These are phyloP conservation scores for Isaurus tuberculatus DNA, from an alignment of 92 coral and sea anemone genomes.

Conservation along the genomic window DNA sequence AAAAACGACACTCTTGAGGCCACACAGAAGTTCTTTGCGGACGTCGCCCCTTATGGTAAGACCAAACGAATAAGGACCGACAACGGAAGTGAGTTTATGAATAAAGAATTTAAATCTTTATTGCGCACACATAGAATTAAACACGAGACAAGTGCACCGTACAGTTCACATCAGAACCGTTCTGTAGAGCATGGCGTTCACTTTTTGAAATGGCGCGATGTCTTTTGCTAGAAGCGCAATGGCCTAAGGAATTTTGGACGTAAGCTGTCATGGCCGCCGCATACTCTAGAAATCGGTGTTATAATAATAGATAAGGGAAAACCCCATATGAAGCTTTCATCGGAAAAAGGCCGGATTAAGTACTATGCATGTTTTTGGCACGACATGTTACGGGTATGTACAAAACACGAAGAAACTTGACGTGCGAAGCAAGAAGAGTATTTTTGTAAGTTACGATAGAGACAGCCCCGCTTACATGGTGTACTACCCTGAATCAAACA, in stretches of 20 bases:
- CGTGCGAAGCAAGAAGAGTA: slow-evolving; percentile 1
- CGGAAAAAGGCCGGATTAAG: background rate
- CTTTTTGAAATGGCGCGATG: no score
- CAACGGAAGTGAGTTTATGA: no score
- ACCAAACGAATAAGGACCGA: no score
- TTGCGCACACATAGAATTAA: no score
- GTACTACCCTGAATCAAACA: background rate
- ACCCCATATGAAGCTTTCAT: background rate
- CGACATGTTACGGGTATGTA: slow-evolving; percentile 24
- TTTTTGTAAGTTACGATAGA: background rate
- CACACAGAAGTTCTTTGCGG: no score
- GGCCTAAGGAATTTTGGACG: slow-evolving; percentile 40
- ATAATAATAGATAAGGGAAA: background rate
- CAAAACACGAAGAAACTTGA: slow-evolving; percentile 35
- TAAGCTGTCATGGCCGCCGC: slow-evolving; percentile 34
- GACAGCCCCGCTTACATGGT: background rate
- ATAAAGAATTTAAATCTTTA: no score
- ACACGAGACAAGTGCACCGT: no score
- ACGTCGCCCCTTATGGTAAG: no score
- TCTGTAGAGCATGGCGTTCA: no score
- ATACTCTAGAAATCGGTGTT: slow-evolving; percentile 8
- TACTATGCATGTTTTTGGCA: slow-evolving; percentile 31
- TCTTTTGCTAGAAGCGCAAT: no score
- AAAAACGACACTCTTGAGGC: no score
- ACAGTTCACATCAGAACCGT: no score